phyloP scores from a whole-genome alignment of 2,113 vertebrate genomes.

The Arizona elegans region DNA sequence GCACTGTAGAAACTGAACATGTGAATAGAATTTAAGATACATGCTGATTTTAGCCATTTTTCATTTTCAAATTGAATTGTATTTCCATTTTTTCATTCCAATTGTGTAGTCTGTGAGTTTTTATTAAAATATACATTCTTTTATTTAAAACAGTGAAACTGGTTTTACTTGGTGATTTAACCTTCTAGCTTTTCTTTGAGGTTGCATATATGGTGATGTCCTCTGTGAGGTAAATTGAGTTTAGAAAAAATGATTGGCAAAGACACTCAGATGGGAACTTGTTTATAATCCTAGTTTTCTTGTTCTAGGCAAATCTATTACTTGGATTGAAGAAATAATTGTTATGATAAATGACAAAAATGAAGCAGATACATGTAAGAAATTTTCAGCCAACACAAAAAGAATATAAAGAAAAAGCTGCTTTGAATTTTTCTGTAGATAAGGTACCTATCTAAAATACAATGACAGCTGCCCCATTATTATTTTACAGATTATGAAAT shows the following conservation, averaged over 20 bases:
- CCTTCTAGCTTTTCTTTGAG: background rate
- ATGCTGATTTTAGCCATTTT: background rate
- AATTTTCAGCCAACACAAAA: conserved; percentile 27
- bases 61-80: background rate
- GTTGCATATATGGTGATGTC: background rate
- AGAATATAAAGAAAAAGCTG: conserved; percentile 9
- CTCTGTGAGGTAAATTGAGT: background rate
- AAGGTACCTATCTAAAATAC: conserved; percentile 38
- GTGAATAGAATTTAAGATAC: background rate
- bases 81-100: background rate
- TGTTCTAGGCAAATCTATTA: background rate
- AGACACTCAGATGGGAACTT: background rate
- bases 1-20: background rate
- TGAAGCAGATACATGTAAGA: conserved; percentile 25
- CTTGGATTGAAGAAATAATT: conserved; percentile 20
- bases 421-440: conserved; percentile 37
- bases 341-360: conserved; percentile 16
- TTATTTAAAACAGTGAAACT: background rate
- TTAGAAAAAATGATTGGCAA: background rate
- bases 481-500: conserved; percentile 58
- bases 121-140: background rate
- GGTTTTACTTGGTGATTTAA: background rate
- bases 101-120: background rate
- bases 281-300: background rate
- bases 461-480: conserved; percentile 32